Base-by-base conservation (phyloP, 2,797 vertebrate genomes). In the Chrosomus eos region DNA sequence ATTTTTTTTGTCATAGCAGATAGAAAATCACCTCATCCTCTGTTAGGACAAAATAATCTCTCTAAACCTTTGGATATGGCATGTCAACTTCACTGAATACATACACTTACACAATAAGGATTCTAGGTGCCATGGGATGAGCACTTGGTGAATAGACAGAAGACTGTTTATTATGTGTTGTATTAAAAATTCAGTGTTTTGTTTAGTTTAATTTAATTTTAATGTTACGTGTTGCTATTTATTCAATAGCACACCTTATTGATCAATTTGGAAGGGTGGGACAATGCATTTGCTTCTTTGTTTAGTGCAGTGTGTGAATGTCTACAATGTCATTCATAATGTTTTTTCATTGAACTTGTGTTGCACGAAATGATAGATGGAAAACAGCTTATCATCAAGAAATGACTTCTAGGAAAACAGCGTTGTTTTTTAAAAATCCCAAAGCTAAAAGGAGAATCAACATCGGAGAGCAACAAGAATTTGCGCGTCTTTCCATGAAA, bases 371-470 rank as follows among this genome's bases (percentile, higher is more conserved):
- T 58, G 40, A 79, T 48, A 82, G 60, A 84, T 68, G 70, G 33
- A 33, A 11, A 60, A 43, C 60, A 28, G 45, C 9, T 74, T 58
- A 60, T 26, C 11, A 74, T 67, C 74, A 76, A 80, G 38, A 70
- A 68, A 72, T 36, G 2, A 33, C 43, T 86, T 76, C 82, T 68
- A 43, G 53, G 60, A 86, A 87, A 86, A 84, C 21, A 14, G 19
- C 1, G 14, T 53, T 86, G 10, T 66, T 86, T 82, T 28, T 64
- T n/a, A 4, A 5, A 60, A 53, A 80, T 72, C 72, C 66, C 53
- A 55, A 77, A 81, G 80, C 80, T 81, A 72, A 87, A 88, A 81
- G 38, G 33, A 48, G 75, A 48, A 38, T 28, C 26, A 31, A 64
- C 40, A 40, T 82, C 62, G 36, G 38, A 68, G 66, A 77, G 73